Base-by-base conservation (phyloP, 1,140 invertebrate genomes). In the Lysiphlebus fabarum region DNA sequence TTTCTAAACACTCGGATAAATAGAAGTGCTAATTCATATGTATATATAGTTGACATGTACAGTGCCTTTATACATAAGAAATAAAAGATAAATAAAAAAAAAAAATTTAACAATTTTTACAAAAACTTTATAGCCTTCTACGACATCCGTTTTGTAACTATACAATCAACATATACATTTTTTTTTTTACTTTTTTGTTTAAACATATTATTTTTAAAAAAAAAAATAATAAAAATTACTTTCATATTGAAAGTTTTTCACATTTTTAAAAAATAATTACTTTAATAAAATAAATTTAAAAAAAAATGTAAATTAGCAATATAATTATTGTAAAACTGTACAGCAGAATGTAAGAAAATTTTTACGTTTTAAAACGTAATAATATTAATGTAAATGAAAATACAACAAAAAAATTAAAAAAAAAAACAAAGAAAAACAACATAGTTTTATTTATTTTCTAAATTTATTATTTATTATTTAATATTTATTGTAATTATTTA, bases 41-140 rank as follows among this genome's bases (percentile, higher is more conserved):
- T 60, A 62, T 61, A 57, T 60, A 57, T 33, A 72, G 64, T 72
- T 74, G 71, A 71, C 65, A 62, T 75, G 72, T 75, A 76, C 72
- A 77, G 75, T 77, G 74, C 73, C 75, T 77, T 77, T 75, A 63
- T 73, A 75, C 68, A 68, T 72, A 73, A 69, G 56, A 53, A 26
- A 53, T 68, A 69, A 63, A 51, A 62, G 34, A 8, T 33, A n/a
- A n/a, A n/a, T n/a, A 56, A 55, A 43, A 17, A 57, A 53, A 55
- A 44, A n/a, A 17, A 26, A 41, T 40, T 33, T 51, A 58, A 42
- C 7, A 26, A 54, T 33, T 34, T 41, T 33, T 43, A 12, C 26
- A 38, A 48, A 59, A 58, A 50, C 7, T n/a, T n/a, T n/a, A 53
- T 40, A 12, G 49, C 36, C 36, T 51, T 51, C n/a, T 33, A 37